A percentile compares a stretch with the other conserved stretches of the same genome.
phyloP scores from a whole-genome alignment of 1,140 invertebrate genomes.

The Zaprionus inermis region DNA sequence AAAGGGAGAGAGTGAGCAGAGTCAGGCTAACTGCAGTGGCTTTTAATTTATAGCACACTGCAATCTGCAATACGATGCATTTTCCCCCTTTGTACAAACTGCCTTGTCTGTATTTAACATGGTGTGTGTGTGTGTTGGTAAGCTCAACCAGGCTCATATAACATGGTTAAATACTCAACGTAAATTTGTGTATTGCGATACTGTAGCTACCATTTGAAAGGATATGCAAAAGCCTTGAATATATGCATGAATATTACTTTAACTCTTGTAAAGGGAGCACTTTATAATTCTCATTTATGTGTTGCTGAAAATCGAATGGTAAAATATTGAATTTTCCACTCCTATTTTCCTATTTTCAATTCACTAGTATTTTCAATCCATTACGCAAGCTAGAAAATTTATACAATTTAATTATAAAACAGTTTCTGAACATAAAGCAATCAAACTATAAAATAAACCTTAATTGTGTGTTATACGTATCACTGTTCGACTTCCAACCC shows the following conservation, averaged over 20 bases:
- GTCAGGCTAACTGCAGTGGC: conserved; percentile 22
- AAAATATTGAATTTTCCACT: too few relatives aligned
- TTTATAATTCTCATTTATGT: too few relatives aligned
- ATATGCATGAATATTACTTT: background rate
- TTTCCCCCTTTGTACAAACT: conserved; percentile 13
- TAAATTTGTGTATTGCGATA: background rate
- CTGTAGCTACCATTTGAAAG: background rate
- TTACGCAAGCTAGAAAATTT: too few relatives aligned
- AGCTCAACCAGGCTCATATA: conserved; percentile 3
- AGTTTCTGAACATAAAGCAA: too few relatives aligned
- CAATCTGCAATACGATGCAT: conserved; percentile 34
- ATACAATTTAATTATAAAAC: too few relatives aligned
- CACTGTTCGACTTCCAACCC: too few relatives aligned
- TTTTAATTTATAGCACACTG: conserved; percentile 31
- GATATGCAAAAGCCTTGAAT: background rate
- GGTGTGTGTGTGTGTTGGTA: background rate
- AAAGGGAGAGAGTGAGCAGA: background rate
- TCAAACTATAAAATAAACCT: too few relatives aligned
- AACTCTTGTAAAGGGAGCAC: too few relatives aligned
- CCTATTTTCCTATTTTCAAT: too few relatives aligned
- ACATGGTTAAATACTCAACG: conserved; percentile 2
- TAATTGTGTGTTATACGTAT: too few relatives aligned
- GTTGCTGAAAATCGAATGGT: too few relatives aligned
- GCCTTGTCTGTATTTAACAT: conserved; percentile 10
- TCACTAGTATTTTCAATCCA: too few relatives aligned